Evolutionary conservation across 2,888 invertebrate genomes (phyloP), one percentile per base, ranked within the genome.

Genomic region (Clusia tigrina): DNA sequence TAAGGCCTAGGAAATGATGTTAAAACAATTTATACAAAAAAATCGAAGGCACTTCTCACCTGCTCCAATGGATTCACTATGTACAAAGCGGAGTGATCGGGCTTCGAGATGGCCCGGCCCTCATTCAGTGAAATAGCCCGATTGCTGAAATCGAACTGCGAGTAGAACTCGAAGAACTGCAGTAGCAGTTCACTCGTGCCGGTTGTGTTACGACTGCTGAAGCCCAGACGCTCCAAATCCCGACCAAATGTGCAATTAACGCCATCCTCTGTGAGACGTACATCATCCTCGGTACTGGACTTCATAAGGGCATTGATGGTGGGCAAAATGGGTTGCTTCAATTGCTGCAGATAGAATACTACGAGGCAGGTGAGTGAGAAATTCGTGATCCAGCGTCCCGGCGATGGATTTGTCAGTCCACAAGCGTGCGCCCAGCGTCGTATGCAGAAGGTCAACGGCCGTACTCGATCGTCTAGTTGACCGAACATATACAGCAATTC

Each of bases 341-440:
- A 70, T 57, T 88, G 88, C 83, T 96, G 95, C 57, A 96, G 85
- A 81, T 91, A 96, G 83, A 91, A 91, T 67, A 96, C 83, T 56
- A 93, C 91, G 77, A 96, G 83, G 62, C 95, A 85, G 0, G 94
- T 92, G 42, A 96, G 85, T 1, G 94, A 91, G 83, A 96, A 96
- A 85, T 95, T 96, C 38, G 94, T 91, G 71, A 96, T 90, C 91
- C 92, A 93, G 24, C 89, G 86, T 9, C 95, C 95, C 0, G 96
- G 94, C 59, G 87, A 87, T 0, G 88, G 83, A 78, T 88, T 89
- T 12, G 95, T 96, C 54, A 96, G 80, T 1, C 87, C 88, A 2
- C 87, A 86, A 15, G 86, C 83, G 59, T 86, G 83, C 0, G 96
- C 96, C 97, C 96, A 97, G 74, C 89, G 88, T 55, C 93, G 88